Percentiles rank a stretch among this genome's conserved stretches.
phyloP scores from a whole-genome alignment of 2,113 vertebrate species.

The Tupaia chinensis region DNA sequence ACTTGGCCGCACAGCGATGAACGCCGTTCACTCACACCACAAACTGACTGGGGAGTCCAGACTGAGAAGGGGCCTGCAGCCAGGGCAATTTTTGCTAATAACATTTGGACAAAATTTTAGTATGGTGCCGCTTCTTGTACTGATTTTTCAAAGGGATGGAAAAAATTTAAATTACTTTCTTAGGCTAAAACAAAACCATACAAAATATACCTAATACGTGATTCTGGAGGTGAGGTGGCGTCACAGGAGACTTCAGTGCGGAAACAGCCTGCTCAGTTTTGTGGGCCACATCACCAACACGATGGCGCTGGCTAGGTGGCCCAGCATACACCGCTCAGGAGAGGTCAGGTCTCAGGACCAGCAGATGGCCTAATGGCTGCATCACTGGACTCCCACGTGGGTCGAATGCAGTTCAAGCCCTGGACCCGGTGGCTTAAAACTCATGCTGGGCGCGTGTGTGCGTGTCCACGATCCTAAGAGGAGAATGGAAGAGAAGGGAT shows the following conservation, averaged over 20 bases:
- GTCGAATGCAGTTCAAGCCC: no score
- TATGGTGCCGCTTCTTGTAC: neutral
- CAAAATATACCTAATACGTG: no score
- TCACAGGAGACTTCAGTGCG: neutral
- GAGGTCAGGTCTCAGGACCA: no score
- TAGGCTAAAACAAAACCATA: neutral
- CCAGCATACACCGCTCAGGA: no score
- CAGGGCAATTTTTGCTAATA: constrained; percentile 25
- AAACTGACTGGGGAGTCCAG: neutral
- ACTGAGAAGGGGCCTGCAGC: neutral
- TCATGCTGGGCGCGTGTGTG: no score
- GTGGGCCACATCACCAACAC: no score
- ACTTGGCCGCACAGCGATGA: neutral
- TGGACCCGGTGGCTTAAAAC: no score
- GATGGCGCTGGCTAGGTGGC: no score
- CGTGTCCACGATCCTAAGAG: no score
- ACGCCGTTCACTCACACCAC: neutral
- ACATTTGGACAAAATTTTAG: neutral
- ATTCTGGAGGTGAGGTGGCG: neutral
- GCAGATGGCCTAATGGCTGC: no score
- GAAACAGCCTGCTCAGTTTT: neutral
- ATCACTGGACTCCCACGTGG: no score
- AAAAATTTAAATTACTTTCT: neutral
- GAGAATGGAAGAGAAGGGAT: no score
- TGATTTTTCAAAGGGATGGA: constrained; percentile 50